Base-by-base conservation (phyloP, 2,797 vertebrate species). In the Tauraco hartlaubi region DNA sequence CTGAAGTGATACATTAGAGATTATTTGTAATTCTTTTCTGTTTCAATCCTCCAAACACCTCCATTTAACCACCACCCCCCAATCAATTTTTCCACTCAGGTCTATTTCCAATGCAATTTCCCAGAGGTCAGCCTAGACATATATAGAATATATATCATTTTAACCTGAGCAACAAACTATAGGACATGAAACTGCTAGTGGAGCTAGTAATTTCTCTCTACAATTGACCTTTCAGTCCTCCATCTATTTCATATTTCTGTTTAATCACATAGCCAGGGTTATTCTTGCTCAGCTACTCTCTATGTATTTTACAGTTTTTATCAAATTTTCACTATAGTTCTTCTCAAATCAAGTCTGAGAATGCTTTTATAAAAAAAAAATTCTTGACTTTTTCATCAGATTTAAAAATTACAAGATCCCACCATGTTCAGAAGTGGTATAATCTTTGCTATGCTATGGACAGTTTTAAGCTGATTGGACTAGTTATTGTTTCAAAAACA, bases 211-310 rank as follows among this genome's bases (percentile, higher is more conserved):
- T 96, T 95, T 92, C 68, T 94, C 68, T 83, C 90, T 78, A 75
- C 88, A 89, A 68, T 88, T 93, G 88, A 95, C 85, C 94, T 96
- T 96, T 95, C 66, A 61, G 61, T 91, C 83, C 84, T 87, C 48
- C 62, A 73, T 63, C 73, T 87, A 64, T 84, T 92, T 89, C 75
- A 92, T 81, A 85, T 91, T 92, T 95, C 77, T 78, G 46, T 86
- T 94, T 95, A 94, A 97, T 91, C 85, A 85, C 55, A 82, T 13
- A 64, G 28, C 43, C 62, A 48, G 56, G 52, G 74, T 79, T 88
- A 76, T 64, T 90, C 66, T 90, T 48, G 64, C 62, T 81, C 61
- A 78, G 72, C 15, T 44, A 73, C 28, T 82, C 59, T 88, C 20
- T 33, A 58, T 0, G 5, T 49, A 86, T 88, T 93, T 88, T 67